These are phyloP conservation scores for Rhopalosiphum padi DNA, from an alignment of 1,140 invertebrate genomes.

Conservation along the genomic window DNA sequence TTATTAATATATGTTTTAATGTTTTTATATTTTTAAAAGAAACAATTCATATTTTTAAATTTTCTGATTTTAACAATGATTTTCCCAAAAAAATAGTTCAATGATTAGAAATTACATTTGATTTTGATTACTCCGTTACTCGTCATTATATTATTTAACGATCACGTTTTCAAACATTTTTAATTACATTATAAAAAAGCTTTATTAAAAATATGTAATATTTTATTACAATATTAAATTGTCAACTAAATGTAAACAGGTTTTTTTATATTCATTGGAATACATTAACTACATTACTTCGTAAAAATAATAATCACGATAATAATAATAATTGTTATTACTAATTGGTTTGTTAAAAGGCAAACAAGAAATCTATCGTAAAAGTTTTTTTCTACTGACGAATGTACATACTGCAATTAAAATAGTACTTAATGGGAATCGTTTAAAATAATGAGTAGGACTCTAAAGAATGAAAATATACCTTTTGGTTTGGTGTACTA, in stretches of 20 bases:
- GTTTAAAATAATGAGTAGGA: constrained; percentile 15
- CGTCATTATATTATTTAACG: neutral
- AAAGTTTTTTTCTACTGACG: neutral
- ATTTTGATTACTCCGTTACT: neutral
- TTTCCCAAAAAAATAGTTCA: neutral
- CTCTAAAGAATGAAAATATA: neutral
- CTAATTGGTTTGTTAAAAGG: constrained; percentile 19
- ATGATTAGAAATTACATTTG: neutral
- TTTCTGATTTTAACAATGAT: neutral
- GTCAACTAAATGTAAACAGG: neutral
- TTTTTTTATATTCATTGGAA: constrained; percentile 14
- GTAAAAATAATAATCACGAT: constrained; percentile 3
- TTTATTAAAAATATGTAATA: neutral
- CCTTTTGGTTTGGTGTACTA: neutral
- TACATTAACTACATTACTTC: neutral
- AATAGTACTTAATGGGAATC: neutral
- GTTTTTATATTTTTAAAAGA: neutral
- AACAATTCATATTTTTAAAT: neutral
- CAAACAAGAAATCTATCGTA: constrained; percentile 26
- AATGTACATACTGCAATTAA: neutral
- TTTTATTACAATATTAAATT: neutral
- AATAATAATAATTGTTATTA: constrained; percentile 13
- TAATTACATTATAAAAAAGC: constrained; percentile 5
- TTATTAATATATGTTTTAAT: neutral
- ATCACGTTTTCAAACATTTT: neutral